Evolutionary conservation across 2,113 vertebrate genomes (phyloP).

Genomic region (Rousettus leschenaultii): DNA sequence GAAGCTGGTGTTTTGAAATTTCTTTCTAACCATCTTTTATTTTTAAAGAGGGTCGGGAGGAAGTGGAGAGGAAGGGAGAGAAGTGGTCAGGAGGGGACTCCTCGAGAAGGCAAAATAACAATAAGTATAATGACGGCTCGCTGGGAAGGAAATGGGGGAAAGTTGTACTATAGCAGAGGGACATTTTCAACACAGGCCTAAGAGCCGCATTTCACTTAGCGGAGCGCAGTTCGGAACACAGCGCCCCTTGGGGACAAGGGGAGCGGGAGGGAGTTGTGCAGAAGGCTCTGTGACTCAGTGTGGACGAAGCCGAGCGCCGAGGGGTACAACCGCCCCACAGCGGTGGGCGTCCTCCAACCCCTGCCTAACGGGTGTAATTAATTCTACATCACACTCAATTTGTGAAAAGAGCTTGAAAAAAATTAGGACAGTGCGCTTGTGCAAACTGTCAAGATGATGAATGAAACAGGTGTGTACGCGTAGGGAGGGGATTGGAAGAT

Average conservation of each 20-base stretch:
- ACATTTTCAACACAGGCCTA: neutral
- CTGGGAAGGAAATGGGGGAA: slow-evolving; percentile 2
- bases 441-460: slow-evolving; percentile 79
- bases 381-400: slow-evolving; percentile 80
- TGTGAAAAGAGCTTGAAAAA: slow-evolving; percentile 79
- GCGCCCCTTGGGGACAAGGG: neutral
- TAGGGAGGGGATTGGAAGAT: slow-evolving; percentile 15
- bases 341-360: slow-evolving; percentile 20
- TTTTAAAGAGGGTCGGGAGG: neutral
- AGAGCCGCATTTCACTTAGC: neutral
- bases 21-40: neutral
- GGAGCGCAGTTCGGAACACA: neutral
- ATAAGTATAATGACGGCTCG: neutral
- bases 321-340: neutral
- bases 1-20: neutral
- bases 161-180: neutral
- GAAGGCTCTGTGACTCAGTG: neutral
- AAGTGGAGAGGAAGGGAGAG: neutral
- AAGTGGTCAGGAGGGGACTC: neutral
- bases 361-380: slow-evolving; percentile 72
- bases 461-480: slow-evolving; percentile 60
- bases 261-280: neutral
- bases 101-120: neutral
- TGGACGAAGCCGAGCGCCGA: neutral
- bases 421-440: slow-evolving; percentile 77